Evolutionary conservation across 2,888 invertebrate species (phyloP).

Genomic region (Hirtodrosophila cameraria): DNA sequence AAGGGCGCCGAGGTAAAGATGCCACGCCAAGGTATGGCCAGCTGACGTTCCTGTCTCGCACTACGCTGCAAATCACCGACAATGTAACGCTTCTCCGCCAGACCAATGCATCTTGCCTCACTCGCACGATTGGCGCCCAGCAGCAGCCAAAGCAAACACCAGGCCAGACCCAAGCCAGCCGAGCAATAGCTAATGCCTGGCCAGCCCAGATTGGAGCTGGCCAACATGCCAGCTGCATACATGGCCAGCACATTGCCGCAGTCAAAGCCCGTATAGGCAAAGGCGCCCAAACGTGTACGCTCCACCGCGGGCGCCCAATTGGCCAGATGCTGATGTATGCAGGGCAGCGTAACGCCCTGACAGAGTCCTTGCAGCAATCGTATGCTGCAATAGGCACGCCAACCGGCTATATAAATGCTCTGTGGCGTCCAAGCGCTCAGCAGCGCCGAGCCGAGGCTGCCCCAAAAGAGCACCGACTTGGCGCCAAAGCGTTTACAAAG

Average conservation of each 20-base stretch:
- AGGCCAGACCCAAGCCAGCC: conserved; percentile 85
- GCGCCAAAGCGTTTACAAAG: conserved; percentile 88
- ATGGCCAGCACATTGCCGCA: conserved; percentile 89
- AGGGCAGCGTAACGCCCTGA: conserved; percentile 88
- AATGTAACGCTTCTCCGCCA: conserved; percentile 86
- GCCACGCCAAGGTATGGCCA: conserved; percentile 87
- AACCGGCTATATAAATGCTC: conserved; percentile 87
- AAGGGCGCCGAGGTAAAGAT: conserved; percentile 88
- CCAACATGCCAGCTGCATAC: conserved; percentile 87
- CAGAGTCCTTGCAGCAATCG: conserved; percentile 88
- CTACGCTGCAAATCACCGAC: conserved; percentile 83
- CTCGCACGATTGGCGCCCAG: conserved; percentile 86
- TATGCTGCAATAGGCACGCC: conserved; percentile 86
- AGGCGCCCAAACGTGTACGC: conserved; percentile 86
- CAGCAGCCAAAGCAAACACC: conserved; percentile 85
- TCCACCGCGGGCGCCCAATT: conserved; percentile 89
- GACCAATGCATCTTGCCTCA: conserved; percentile 85
- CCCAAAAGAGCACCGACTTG: conserved; percentile 86
- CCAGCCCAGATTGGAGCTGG: conserved; percentile 86
- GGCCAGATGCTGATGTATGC: conserved; percentile 88
- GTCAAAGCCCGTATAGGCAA: conserved; percentile 86
- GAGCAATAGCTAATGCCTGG: conserved; percentile 88
- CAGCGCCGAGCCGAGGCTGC: conserved; percentile 87
- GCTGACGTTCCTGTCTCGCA: conserved; percentile 62
- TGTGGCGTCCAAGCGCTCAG: conserved; percentile 88